These are phyloP conservation scores for Drosophila repletoides DNA, from an alignment of 1,140 invertebrate species.

Conservation along the genomic window DNA sequence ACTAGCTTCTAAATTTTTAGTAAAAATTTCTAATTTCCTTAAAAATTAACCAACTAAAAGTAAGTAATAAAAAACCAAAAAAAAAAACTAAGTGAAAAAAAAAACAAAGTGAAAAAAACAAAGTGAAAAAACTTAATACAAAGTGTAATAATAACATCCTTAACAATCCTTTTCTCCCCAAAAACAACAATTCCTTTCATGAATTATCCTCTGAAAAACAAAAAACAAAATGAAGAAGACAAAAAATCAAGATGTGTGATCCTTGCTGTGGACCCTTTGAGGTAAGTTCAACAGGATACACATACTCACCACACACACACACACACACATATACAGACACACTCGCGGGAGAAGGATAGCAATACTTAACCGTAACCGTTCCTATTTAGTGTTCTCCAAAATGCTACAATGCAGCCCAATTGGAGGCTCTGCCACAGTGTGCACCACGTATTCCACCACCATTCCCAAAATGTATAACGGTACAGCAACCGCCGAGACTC, in stretches of 20 bases:
- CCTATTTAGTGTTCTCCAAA: conserved; percentile 54
- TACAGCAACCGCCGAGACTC: conserved; percentile 66
- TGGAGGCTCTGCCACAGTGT: conserved; percentile 62
- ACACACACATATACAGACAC: too few species aligned
- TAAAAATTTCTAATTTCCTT: conserved; percentile 37
- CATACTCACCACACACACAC: conserved; percentile 4
- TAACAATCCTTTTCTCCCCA: background rate
- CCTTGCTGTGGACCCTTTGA: conserved; percentile 75
- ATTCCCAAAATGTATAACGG: conserved; percentile 57
- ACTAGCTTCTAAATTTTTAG: conserved; percentile 65
- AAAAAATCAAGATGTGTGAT: conserved; percentile 59
- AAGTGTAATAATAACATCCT: background rate
- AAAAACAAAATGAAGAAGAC: conserved; percentile 33
- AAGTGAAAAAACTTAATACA: conserved; percentile 9
- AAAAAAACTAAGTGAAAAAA: conserved; percentile 21
- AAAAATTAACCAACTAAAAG: conserved; percentile 35
- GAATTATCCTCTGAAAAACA: conserved; percentile 33
- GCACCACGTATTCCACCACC: conserved; percentile 59
- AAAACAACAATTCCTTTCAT: background rate
- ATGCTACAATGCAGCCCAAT: conserved; percentile 54
- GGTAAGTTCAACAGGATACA: conserved; percentile 50
- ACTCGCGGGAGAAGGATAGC: background rate
- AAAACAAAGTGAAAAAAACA: background rate
- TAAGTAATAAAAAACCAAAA: too few species aligned
- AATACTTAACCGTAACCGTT: background rate